These are phyloP conservation scores for Neolamprologus tretocephalus DNA, from an alignment of 2,113 vertebrate genomes.

Conservation along the genomic window DNA sequence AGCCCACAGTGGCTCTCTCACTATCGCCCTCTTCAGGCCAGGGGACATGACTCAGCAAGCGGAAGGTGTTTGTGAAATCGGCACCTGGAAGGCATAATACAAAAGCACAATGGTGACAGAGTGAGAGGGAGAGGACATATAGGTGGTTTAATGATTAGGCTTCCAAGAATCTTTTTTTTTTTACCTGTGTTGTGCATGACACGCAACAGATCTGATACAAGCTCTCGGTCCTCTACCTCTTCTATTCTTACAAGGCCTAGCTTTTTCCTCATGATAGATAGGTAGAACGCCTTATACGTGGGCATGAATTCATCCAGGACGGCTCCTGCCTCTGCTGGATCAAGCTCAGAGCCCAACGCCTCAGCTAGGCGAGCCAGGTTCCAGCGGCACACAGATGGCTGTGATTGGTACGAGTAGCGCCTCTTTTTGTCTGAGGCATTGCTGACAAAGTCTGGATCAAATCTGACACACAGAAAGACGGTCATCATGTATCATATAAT, in stretches of 20 bases:
- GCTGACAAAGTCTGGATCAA: conserved; percentile 87
- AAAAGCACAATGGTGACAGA: neutral
- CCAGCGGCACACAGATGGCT: conserved; percentile 87
- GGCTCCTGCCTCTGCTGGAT: conserved; percentile 61
- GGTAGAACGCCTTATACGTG: conserved; percentile 78
- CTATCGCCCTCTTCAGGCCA: conserved; percentile 26
- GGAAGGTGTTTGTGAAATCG: conserved; percentile 87
- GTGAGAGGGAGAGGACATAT: neutral
- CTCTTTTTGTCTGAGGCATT: conserved; percentile 84
- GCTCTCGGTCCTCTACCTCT: conserved; percentile 72
- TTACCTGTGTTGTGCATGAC: conserved; percentile 85
- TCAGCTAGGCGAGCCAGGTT: conserved; percentile 85
- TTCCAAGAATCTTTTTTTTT: neutral
- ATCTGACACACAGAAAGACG: conserved; percentile 57
- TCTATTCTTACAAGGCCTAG: conserved; percentile 76
- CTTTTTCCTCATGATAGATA: conserved; percentile 84
- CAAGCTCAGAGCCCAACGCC: conserved; percentile 81
- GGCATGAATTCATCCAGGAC: conserved; percentile 76
- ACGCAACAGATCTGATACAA: conserved; percentile 77
- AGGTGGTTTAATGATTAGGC: neutral
- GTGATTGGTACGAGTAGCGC: conserved; percentile 83
- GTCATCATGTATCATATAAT: neutral
- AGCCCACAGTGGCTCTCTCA: conserved; percentile 19
- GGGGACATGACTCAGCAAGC: conserved; percentile 70
- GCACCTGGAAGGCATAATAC: conserved; percentile 63